Percentiles rank a stretch among this genome's conserved stretches.
Conservation (phyloP, 2,113 vertebrate genomes). For the Triplophysa dalaica region DNA sequence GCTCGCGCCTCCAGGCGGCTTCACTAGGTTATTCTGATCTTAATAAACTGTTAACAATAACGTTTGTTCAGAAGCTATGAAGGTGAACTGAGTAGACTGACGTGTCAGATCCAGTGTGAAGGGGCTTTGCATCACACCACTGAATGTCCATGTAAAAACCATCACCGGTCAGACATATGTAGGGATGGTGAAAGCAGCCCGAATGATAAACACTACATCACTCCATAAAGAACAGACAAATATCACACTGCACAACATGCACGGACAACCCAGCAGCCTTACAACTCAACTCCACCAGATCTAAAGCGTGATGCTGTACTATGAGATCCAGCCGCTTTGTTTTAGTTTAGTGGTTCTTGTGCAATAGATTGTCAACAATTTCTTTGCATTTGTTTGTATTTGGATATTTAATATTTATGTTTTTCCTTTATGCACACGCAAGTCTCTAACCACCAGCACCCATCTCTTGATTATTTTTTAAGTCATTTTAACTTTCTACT, state of each 20-base stretch:
- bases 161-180: conserved; percentile 62
- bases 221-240: conserved; percentile 58
- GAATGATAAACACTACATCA: conserved; percentile 69
- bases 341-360: too few species aligned
- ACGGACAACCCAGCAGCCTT: not conserved
- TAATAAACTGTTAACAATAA: not conserved
- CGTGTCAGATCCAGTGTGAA: conserved; percentile 67
- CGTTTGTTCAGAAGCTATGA: not conserved
- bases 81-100: conserved; percentile 14
- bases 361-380: too few species aligned
- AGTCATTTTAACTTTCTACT: too few species aligned
- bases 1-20: not conserved
- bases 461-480: too few species aligned
- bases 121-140: conserved; percentile 85
- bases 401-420: not conserved
- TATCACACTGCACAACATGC: conserved; percentile 18
- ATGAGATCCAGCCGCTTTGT: too few species aligned
- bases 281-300: too few species aligned
- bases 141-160: conserved; percentile 81
- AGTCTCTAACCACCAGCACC: not conserved
- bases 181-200: conserved; percentile 69
- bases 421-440: not conserved
- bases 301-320: too few species aligned
- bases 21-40: not conserved
- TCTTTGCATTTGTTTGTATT: too few species aligned